These are phyloP conservation scores for Aegotheles bennettii DNA, from an alignment of 2,113 vertebrate species.

Conservation along the genomic window DNA sequence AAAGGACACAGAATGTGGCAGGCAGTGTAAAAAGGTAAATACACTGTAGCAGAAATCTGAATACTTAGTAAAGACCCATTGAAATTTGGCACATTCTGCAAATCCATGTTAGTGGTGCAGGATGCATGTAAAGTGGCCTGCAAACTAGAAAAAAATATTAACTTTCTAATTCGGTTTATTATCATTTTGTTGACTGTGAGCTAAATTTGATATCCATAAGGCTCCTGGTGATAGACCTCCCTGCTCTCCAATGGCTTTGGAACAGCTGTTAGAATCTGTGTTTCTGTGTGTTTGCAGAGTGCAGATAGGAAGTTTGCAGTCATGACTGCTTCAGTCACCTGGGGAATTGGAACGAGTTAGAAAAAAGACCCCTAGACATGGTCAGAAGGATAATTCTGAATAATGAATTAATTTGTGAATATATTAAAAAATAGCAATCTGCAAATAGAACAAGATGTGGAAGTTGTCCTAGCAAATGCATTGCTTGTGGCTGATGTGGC, in stretches of 20 bases:
- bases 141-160: background rate
- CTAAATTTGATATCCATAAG: background rate
- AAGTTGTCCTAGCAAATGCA: background rate
- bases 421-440: background rate
- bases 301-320: background rate
- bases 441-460: background rate
- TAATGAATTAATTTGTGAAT: background rate
- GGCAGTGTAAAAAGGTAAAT: background rate
- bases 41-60: background rate
- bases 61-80: background rate
- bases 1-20: background rate
- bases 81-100: background rate
- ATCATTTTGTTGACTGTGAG: background rate
- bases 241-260: background rate
- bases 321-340: background rate
- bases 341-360: background rate
- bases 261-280: background rate
- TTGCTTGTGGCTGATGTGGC: background rate
- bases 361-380: background rate
- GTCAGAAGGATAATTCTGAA: background rate
- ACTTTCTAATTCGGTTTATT: background rate
- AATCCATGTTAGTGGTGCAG: background rate
- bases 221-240: background rate
- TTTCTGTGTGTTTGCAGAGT: background rate
- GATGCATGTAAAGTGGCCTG: background rate